These are phyloP conservation scores for Ormia ochracea DNA, from an alignment of 2,888 invertebrate genomes.

Conservation along the genomic window DNA sequence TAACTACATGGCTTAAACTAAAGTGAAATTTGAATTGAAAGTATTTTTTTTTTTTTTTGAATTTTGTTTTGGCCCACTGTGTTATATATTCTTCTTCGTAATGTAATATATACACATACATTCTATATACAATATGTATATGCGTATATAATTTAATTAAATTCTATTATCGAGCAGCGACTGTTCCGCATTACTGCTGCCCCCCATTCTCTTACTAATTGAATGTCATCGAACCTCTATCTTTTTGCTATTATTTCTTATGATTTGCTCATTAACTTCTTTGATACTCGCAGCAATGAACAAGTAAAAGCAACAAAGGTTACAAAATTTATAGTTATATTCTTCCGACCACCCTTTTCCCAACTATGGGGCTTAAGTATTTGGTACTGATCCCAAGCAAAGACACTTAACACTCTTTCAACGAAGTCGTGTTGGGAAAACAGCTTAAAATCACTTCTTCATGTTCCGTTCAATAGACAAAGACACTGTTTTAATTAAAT, in stretches of 20 bases:
- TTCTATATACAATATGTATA: too few species aligned
- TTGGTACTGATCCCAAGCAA: not conserved
- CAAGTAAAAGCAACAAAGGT: not conserved
- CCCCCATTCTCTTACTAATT: slow-evolving; percentile 13
- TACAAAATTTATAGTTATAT: not conserved
- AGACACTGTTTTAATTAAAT: slow-evolving; percentile 53
- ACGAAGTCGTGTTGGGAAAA: not conserved
- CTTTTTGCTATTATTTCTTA: slow-evolving; percentile 50
- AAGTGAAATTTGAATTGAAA: too few species aligned
- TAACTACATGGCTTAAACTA: too few species aligned
- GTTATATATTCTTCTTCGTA: too few species aligned
- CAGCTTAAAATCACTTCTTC: not conserved
- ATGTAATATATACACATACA: too few species aligned
- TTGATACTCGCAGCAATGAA: slow-evolving; percentile 6
- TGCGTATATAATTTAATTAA: too few species aligned
- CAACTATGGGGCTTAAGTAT: not conserved
- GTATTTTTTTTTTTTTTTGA: too few species aligned
- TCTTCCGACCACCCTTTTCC: slow-evolving; percentile 1
- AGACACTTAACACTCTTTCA: slow-evolving; percentile 19
- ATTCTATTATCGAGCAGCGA: not conserved
- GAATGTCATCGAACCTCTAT: slow-evolving; percentile 9
- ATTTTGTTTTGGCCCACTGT: too few species aligned
- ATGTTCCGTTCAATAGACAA: not conserved
- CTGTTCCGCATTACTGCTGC: not conserved
- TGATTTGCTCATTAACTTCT: slow-evolving; percentile 55